Conservation (phyloP, 2,113 vertebrate genomes). For the Chrysemys picta region DNA sequence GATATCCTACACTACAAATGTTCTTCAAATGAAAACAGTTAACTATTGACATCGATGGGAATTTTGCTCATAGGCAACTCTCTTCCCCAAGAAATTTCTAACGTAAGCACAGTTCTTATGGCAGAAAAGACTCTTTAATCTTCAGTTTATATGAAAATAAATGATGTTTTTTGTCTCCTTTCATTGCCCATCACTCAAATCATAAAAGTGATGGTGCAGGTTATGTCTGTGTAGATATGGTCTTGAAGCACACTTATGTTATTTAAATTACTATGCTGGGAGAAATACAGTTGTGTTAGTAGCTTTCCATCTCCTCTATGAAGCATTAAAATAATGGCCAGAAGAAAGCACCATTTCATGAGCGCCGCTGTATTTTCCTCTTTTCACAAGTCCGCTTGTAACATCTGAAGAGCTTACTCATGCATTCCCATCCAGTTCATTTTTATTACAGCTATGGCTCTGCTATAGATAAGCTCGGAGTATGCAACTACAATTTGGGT, state of each 20-base stretch:
- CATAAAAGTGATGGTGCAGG: slow-evolving; percentile 32
- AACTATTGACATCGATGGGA: not conserved
- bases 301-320: slow-evolving; percentile 62
- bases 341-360: slow-evolving; percentile 32
- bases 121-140: slow-evolving; percentile 46
- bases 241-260: slow-evolving; percentile 62
- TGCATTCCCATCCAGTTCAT: slow-evolving; percentile 54
- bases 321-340: not conserved
- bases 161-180: slow-evolving; percentile 57
- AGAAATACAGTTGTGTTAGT: slow-evolving; percentile 66
- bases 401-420: slow-evolving; percentile 63
- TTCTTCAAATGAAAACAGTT: not conserved
- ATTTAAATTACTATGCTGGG: slow-evolving; percentile 71
- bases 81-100: slow-evolving; percentile 14
- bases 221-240: slow-evolving; percentile 55
- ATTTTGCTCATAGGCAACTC: slow-evolving; percentile 52
- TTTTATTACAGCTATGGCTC: slow-evolving; percentile 66
- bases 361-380: slow-evolving; percentile 23
- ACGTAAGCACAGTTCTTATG: not conserved
- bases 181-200: slow-evolving; percentile 54
- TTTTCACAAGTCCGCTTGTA: slow-evolving; percentile 47
- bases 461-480: slow-evolving; percentile 64
- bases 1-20: not conserved
- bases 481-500: slow-evolving; percentile 59
- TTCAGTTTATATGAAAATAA: slow-evolving; percentile 64